A percentile compares a stretch with the other conserved stretches of the same genome.
phyloP scores from a whole-genome alignment of 2,888 invertebrate species.

The Megaustenia siamemsis region DNA sequence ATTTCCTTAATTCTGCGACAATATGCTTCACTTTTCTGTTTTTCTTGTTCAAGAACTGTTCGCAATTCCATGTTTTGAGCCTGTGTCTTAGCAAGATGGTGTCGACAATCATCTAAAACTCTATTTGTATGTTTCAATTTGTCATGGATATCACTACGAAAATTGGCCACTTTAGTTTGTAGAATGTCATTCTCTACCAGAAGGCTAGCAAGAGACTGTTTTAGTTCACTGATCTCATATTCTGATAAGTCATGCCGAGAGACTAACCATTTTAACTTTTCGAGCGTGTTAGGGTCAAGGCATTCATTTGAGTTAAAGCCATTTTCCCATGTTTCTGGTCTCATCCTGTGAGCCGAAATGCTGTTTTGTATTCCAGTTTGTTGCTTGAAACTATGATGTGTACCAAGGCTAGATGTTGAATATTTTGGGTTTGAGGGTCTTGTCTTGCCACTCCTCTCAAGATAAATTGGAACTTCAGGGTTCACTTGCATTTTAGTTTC shows the following conservation, averaged over 20 bases:
- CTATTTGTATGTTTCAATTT: slow-evolving; percentile 72
- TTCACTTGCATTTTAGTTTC: not conserved
- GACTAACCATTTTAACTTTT: slow-evolving; percentile 68
- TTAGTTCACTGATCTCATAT: slow-evolving; percentile 70
- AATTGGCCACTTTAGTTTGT: slow-evolving; percentile 71
- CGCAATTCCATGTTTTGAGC: slow-evolving; percentile 73
- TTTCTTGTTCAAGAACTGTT: slow-evolving; percentile 67
- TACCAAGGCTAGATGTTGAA: not conserved
- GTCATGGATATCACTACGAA: slow-evolving; percentile 69
- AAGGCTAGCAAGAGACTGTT: slow-evolving; percentile 73
- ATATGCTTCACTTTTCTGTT: slow-evolving; percentile 62
- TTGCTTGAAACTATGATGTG: not conserved
- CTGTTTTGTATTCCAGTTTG: slow-evolving; percentile 34
- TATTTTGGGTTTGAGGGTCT: not conserved
- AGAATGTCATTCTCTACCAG: slow-evolving; percentile 74
- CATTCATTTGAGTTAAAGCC: slow-evolving; percentile 57
- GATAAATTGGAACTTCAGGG: not conserved
- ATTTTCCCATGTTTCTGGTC: slow-evolving; percentile 71
- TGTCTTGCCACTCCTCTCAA: not conserved
- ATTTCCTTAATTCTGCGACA: slow-evolving; percentile 64
- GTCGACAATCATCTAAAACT: slow-evolving; percentile 72
- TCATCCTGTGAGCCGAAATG: slow-evolving; percentile 70
- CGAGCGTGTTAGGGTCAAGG: slow-evolving; percentile 66
- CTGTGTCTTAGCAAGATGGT: slow-evolving; percentile 70
- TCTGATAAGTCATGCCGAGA: slow-evolving; percentile 64